Base-by-base conservation (phyloP, 2,113 vertebrate genomes). In the Hirundichthys speculiger region DNA sequence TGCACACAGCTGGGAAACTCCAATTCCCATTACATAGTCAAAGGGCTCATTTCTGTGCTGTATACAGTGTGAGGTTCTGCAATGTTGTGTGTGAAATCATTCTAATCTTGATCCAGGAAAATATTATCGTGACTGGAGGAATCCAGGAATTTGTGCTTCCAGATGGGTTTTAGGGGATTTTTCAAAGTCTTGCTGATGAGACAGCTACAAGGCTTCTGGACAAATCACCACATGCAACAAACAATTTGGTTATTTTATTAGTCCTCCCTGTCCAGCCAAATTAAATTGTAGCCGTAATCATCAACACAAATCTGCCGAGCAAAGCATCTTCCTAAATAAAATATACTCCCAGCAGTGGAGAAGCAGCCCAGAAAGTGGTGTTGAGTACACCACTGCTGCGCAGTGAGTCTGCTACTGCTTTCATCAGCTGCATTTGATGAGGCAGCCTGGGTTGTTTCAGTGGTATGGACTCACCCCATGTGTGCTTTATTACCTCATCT, bases 401-500 rank as follows among this genome's bases (percentile, higher is more conserved):
- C 55, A 70, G 43, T 38, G 13, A 73, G 64, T 69, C 73, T 41
- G 66, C 69, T 65, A 40, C 67, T 64, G 74, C 87, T 46, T 34
- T 74, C 59, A 54, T 72, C 77, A 34, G 74, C 82, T 64, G 71
- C 15, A 64, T 19, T 73, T 75, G 42, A 57, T 61, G 79, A 60
- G 69, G 65, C 54, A 48, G 71, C 43, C 55, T 49, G 58, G 49
- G 47, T 61, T 14, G 66, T 62, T 73, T 69, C 64, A 63, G 60
- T 58, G 68, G 76, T 41, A 45, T 30, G 22, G 50, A 42, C 60
- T 70, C 46, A 2, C 48, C 65, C 55, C 69, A 66, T 84, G 80
- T 70, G 61, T 58, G 77, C 75, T 88, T 88, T 86, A 84, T 88
- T 72, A 84, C 70, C 88, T 80, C 84, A 83, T 90, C 75, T 77